Evolutionary conservation across 2,888 invertebrate genomes (phyloP), one percentile per base, ranked within the genome.

Genomic region (Megaustenia siamemsis): DNA sequence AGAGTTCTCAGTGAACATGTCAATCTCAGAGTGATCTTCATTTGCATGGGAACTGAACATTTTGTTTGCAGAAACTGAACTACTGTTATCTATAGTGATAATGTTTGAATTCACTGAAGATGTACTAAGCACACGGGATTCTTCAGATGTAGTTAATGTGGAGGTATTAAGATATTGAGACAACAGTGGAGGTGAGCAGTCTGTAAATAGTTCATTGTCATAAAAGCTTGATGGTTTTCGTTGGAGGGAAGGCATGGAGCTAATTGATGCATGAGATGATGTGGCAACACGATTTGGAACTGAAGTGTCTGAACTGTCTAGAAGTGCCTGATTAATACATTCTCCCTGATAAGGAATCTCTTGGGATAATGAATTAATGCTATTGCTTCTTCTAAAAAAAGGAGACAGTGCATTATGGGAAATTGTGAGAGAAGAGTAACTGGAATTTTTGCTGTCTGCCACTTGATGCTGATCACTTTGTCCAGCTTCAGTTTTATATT

Each of bases 181-280:
- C 32, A 73, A 73, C n/a, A 49, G 6, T 28, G 73, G 73, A 73
- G 73, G 73, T 49, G 73, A 73, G 32, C 8, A 18, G 1, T 73
- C 73, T 49, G 32, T 32, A 73, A 12, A 18, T 4, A 5, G 49
- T 15, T 49, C 32, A 73, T 49, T 73, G 32, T 49, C 49, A 73
- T 49, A 73, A 45, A 73, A 49, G 18, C 49, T 49, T 24, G 73
- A 73, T 32, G 45, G 73, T 32, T 49, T 45, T 49, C 3, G 24
- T 43, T 73, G 73, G 2, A 73, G 49, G 12, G 73, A 73, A 73
- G 73, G 73, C 73, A 73, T 73, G 15, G 73, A 73, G 28, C 73
- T 73, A 18, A 18, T 4, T 32, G 73, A 49, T 18, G 71, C 45
- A 45, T 45, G 12, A 28, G 43, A 45, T 73, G 45, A 49, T 21